Percentiles rank a stretch among this genome's conserved stretches.
Conservation (phyloP, 2,113 vertebrate genomes). For the Albula glossodonta region DNA sequence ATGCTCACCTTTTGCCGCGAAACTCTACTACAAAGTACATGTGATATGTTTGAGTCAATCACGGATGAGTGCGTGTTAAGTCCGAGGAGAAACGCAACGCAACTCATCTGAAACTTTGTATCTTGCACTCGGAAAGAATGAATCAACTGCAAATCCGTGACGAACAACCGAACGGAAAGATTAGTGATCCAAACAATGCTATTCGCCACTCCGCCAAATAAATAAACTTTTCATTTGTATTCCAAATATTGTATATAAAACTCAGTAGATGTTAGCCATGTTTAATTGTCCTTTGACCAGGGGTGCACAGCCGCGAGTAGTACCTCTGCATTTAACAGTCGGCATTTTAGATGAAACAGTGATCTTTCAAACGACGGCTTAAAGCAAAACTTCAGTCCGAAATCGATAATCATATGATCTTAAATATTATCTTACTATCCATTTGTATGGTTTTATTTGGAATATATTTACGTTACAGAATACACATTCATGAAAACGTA, state of each 20-base stretch:
- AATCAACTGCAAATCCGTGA: background rate
- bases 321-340: background rate
- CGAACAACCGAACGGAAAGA: background rate
- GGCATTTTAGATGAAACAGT: too few species aligned
- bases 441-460: too few species aligned
- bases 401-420: too few species aligned
- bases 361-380: too few species aligned
- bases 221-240: background rate
- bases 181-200: background rate
- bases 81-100: background rate
- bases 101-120: background rate
- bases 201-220: background rate
- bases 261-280: background rate
- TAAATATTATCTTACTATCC: too few species aligned
- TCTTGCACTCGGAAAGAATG: background rate
- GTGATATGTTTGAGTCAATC: background rate
- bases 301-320: background rate
- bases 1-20: conserved; percentile 8
- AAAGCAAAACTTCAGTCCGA: too few species aligned
- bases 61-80: background rate
- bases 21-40: background rate
- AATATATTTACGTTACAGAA: too few species aligned
- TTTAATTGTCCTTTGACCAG: background rate
- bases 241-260: background rate
- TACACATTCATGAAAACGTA: too few species aligned